Evolutionary conservation across 2,113 vertebrate genomes (phyloP).

Genomic region (Megaptera novaeangliae): DNA sequence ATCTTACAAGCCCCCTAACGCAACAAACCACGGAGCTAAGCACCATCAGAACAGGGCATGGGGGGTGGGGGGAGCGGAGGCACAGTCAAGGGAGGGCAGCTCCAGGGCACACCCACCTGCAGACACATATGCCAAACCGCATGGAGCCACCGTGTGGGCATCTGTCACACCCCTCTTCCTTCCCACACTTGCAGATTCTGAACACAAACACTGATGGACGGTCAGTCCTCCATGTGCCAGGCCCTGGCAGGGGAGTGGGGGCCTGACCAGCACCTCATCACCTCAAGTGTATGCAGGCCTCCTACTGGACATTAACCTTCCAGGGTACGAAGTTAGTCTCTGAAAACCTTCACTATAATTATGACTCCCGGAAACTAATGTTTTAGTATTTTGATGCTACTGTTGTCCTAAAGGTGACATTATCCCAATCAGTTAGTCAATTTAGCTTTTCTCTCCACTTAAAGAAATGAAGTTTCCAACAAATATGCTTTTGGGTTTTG

Average conservation of each 20-base stretch:
- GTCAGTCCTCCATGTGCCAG: not conserved
- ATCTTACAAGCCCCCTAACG: not conserved
- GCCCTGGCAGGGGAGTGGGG: rapidly evolving
- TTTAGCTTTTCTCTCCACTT: not conserved
- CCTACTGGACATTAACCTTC: not conserved
- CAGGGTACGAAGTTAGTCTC: not conserved
- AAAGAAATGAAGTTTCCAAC: not conserved
- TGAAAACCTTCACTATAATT: not conserved
- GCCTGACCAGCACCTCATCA: no score
- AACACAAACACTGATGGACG: not conserved
- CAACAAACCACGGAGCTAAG: not conserved
- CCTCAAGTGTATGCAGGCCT: not conserved
- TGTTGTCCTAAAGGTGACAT: not conserved
- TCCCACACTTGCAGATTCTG: not conserved
- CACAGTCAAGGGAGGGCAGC: not conserved
- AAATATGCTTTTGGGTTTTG: not conserved
- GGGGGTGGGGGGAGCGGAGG: rapidly evolving
- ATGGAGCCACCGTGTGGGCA: not conserved
- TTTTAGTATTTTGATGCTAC: not conserved
- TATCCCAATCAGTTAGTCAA: not conserved
- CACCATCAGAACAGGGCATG: not conserved
- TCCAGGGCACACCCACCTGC: not conserved
- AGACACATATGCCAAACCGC: not conserved
- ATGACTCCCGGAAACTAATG: not conserved
- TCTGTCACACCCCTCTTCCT: not conserved